A percentile compares a stretch with the other conserved stretches of the same genome.
Conservation (phyloP, 2,797 vertebrate species). For the Denticeps clupeoides region DNA sequence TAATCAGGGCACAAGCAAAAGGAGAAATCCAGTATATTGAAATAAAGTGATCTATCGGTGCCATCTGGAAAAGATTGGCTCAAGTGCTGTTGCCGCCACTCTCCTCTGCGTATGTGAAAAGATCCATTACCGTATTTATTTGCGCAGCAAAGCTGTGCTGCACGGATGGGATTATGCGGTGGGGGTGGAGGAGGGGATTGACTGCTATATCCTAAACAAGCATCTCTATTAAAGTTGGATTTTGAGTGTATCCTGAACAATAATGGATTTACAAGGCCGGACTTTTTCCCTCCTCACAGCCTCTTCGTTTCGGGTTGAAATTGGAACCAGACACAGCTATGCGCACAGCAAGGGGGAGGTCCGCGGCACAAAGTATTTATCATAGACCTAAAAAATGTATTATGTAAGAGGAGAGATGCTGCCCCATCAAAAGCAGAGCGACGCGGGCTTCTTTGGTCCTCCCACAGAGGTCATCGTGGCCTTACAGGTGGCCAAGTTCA, state of each 20-base stretch:
- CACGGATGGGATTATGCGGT: slow-evolving; percentile 41
- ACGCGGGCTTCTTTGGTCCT: too few species aligned
- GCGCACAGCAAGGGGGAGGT: not conserved
- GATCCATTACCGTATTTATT: slow-evolving; percentile 78
- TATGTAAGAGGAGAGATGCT: not conserved
- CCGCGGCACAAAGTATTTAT: not conserved
- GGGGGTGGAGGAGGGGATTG: slow-evolving; percentile 37
- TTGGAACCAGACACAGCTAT: slow-evolving; percentile 48
- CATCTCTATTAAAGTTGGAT: slow-evolving; percentile 47
- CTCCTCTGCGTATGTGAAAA: slow-evolving; percentile 34
- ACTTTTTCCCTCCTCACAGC: slow-evolving; percentile 33
- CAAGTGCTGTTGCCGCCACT: slow-evolving; percentile 50
- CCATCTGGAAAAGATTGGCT: slow-evolving; percentile 87
- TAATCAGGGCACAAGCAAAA: slow-evolving; percentile 56
- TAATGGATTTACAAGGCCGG: slow-evolving; percentile 60
- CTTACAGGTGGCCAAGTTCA: too few species aligned
- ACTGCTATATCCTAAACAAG: slow-evolving; percentile 52
- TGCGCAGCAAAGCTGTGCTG: slow-evolving; percentile 65
- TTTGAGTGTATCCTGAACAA: slow-evolving; percentile 51
- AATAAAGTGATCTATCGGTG: slow-evolving; percentile 79
- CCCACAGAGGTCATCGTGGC: too few species aligned
- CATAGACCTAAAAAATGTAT: not conserved
- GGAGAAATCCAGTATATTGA: slow-evolving; percentile 67
- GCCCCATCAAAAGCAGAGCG: too few species aligned
- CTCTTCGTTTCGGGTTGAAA: slow-evolving; percentile 56